phyloP scores from a whole-genome alignment of 1,140 invertebrate species.

The Trichonephila clavipes region DNA sequence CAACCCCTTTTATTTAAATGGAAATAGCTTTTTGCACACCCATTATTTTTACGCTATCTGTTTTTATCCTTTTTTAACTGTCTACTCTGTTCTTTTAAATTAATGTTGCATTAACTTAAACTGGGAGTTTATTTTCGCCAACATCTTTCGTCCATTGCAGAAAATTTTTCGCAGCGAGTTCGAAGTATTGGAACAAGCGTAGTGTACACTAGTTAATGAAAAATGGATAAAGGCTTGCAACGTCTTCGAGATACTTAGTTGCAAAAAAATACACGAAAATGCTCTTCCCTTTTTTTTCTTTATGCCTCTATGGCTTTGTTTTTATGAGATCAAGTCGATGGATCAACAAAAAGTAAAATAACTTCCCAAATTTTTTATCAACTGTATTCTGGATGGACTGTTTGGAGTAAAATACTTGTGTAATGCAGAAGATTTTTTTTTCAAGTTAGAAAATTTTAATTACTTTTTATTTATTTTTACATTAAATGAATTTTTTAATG shows the following conservation, averaged over 20 bases:
- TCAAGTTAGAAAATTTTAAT: too few relatives aligned
- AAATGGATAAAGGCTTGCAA: constrained; percentile 23
- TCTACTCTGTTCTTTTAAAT: constrained; percentile 36
- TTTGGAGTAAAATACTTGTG: too few relatives aligned
- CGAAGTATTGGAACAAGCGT: constrained; percentile 48
- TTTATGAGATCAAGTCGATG: neutral
- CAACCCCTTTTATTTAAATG: neutral
- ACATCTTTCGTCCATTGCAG: constrained; percentile 11
- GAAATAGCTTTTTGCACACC: neutral
- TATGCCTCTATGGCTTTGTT: neutral
- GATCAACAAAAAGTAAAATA: neutral
- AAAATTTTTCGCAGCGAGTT: neutral
- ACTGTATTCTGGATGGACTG: too few relatives aligned
- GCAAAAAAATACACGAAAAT: neutral
- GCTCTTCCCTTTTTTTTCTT: neutral
- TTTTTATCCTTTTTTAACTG: constrained; percentile 26
- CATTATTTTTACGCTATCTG: constrained; percentile 15
- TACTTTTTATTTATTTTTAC: too few relatives aligned
- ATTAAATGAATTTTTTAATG: too few relatives aligned
- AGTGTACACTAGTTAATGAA: constrained; percentile 7
- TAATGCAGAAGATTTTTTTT: too few relatives aligned
- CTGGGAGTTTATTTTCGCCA: constrained; percentile 43
- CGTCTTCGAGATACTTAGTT: neutral
- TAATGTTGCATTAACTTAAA: constrained; percentile 54
- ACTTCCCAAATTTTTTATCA: neutral